Evolutionary conservation across 2,113 vertebrate genomes (phyloP).

Genomic region (Hymenochirus boettgeri): DNA sequence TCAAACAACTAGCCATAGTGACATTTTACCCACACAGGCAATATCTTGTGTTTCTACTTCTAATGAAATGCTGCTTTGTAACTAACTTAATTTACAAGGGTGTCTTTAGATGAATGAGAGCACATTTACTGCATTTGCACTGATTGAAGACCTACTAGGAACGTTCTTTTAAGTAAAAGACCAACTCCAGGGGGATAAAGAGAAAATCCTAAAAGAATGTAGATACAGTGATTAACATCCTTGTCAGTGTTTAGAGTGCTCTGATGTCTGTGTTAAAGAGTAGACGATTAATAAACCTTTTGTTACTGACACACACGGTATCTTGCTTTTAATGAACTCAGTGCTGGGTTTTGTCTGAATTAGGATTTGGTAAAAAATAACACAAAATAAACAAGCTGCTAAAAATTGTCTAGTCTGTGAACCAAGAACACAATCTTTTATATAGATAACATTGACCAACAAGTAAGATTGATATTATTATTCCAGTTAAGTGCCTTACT

Average conservation of each 20-base stretch:
- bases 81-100: conserved; percentile 33
- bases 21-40: conserved; percentile 1
- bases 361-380: conserved; percentile 9
- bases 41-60: not conserved
- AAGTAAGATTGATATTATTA: no score
- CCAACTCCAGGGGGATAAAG: conserved; percentile 12
- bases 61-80: conserved; percentile 38
- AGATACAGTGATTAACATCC: conserved; percentile 39
- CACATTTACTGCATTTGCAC: conserved; percentile 26
- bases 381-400: not conserved
- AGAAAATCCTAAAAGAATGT: conserved; percentile 34
- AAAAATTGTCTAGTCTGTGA: conserved; percentile 25
- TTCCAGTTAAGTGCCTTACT: no score
- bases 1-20: not conserved
- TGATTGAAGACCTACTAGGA: conserved; percentile 39
- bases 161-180: conserved; percentile 34
- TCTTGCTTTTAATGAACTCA: conserved; percentile 15
- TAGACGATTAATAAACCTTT: accelerated
- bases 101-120: conserved; percentile 35
- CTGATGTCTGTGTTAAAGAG: not conserved
- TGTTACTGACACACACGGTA: not conserved
- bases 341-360: not conserved
- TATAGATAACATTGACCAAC: no score
- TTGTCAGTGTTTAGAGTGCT: conserved; percentile 19
- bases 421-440: no score